Base-by-base conservation (phyloP, 2,113 vertebrate species). In the Galemys pyrenaicus region DNA sequence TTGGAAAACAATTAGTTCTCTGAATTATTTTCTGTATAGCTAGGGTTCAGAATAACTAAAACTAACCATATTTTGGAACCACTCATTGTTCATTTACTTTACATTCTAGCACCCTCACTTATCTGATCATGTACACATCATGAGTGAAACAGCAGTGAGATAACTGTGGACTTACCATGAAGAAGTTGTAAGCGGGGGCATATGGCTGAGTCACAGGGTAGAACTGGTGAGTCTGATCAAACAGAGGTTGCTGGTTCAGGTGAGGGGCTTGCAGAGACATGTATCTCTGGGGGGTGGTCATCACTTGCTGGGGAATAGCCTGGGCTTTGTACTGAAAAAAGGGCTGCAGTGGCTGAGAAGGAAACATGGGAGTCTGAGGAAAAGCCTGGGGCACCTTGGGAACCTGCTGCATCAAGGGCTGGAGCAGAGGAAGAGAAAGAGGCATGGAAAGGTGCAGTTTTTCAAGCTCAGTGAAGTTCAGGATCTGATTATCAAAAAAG, bases 131-230 rank as follows among this genome's bases (percentile, higher is more conserved):
- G 35, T 3, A 24, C 5, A 46, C 15, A 78, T 28, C 41, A 26
- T 26, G 15, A 68, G 4, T 44, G 12, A 79, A 89, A 80, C 13
- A 62, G 6, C 9, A 67, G 37, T 58, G 26, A 67, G 67, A 19
- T 41, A 41, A 82, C 58, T 35, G 24, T 24, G 9, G 22, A 96
- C 96, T 97, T 92, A 97, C 94, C 62, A 17, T 3, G 56, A 54
- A 1, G 0, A 62, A 32, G 15, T 70, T 64, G 30, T 44, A 58
- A 37, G 9, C 35, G 30, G 32, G 24, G 12, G 7, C 28, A 24
- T 20, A 0, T 41, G 35, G 44, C 4, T 80, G 62, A 80, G 41
- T 1, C 15, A 10, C 10, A 20, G 88, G 58, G 17, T 90, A 56
- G 32, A 67, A 4, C 2, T 44, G 64, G 2, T 0, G 2, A 5